Base-by-base conservation (phyloP, 2,888 invertebrate species). In the Acrobasis consociella region DNA sequence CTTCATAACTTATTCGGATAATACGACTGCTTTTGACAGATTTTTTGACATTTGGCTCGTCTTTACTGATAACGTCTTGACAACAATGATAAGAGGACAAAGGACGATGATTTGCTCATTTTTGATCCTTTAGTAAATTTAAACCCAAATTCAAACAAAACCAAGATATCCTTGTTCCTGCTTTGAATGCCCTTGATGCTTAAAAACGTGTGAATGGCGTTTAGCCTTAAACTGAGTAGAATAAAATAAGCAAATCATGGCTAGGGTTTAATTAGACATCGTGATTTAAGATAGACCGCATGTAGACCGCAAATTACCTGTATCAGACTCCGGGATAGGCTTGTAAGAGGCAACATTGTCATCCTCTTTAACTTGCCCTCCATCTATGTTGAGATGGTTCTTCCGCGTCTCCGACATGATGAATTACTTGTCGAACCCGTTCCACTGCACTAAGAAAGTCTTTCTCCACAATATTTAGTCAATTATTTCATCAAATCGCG, bases 301-400 rank as follows among this genome's bases (percentile, higher is more conserved):
- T 22, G 22, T 31, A 31, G 22, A 22, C 22, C 22, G 13, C 37
- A 65, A 70, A 69, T 83, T 86, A 93, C 94, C 94, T 87, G 92
- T 85, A 80, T 94, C 94, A 70, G 90, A 80, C 73, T 94, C 94
- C 66, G 94, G 93, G 72, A 94, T 91, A 53, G 92, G 88, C 80
- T 93, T 94, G 80, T 94, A 94, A 49, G 93, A 81, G 53, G 86
- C 80, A 68, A 86, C 85, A 74, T 87, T 87, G 64, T 93, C 93
- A 71, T 91, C 93, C 67, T 91, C 90, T 73, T 91, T 93, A 85
- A 89, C 83, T 73, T 88, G 89, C 70, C 83, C 90, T 71, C 90
- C 91, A 82, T 91, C 90, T 79, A 88, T 87, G 66, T 79, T 73
- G 69, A 87, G 86, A 82, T 87, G 88, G 69, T 87, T 90, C 78